phyloP scores from a whole-genome alignment of 1,140 invertebrate genomes.

The Zaprionus lachaisei region DNA sequence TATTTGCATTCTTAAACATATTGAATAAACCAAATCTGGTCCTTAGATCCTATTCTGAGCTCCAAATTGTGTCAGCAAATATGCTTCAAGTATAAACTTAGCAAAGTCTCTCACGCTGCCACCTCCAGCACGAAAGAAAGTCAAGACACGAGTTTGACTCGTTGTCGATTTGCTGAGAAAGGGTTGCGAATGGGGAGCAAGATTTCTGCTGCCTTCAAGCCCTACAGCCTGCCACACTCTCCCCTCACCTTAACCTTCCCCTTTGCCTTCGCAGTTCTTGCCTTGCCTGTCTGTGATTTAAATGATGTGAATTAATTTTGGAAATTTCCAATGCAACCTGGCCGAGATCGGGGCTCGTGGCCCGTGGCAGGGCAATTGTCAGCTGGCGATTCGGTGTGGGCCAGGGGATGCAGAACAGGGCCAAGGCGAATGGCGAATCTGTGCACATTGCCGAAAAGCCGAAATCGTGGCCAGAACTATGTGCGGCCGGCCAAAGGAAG shows the following conservation, averaged over 20 bases:
- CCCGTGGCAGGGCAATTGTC: slow-evolving; percentile 24
- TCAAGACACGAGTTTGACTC: slow-evolving; percentile 5
- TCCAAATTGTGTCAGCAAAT: no score
- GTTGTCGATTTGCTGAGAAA: neutral
- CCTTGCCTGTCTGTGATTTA: slow-evolving; percentile 62
- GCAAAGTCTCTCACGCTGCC: neutral
- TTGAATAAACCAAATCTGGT: no score
- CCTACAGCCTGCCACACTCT: neutral
- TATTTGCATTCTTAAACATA: no score
- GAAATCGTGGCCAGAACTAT: slow-evolving; percentile 81
- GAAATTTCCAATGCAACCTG: slow-evolving; percentile 63
- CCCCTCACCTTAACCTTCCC: neutral
- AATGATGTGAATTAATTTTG: slow-evolving; percentile 80
- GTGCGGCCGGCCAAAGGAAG: slow-evolving; percentile 72
- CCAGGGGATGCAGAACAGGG: slow-evolving; percentile 4
- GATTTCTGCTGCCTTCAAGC: neutral
- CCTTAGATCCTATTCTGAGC: no score
- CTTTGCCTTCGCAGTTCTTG: neutral
- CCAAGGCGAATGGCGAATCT: slow-evolving; percentile 51
- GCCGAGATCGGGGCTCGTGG: slow-evolving; percentile 11
- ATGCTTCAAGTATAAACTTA: no score
- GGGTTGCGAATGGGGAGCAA: neutral
- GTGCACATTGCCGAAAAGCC: slow-evolving; percentile 71
- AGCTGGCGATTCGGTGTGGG: slow-evolving; percentile 8
- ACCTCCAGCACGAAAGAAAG: neutral